Evolutionary conservation across 1,140 invertebrate genomes (phyloP).

Genomic region (Nomia melanderi): DNA sequence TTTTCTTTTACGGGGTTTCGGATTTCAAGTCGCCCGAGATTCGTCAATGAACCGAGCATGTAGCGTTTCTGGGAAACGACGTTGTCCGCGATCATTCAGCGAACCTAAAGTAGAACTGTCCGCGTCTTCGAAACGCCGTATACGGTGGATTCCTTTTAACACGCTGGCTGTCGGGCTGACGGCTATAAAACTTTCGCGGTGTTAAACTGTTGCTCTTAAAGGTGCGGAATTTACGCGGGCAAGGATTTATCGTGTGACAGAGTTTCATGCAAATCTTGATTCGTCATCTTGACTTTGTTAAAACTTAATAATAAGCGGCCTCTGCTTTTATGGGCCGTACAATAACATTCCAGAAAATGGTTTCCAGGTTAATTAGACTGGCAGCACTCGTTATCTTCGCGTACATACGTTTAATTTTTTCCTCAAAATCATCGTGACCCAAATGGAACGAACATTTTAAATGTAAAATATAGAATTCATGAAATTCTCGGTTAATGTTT

Average conservation of each 20-base stretch:
- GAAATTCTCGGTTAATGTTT: no score
- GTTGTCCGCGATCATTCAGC: background rate
- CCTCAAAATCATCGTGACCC: no score
- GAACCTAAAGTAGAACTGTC: background rate
- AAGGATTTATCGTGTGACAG: background rate
- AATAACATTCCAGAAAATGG: no score
- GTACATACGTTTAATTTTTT: no score
- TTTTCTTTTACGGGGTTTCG: background rate
- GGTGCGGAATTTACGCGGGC: background rate
- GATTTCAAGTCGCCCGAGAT: background rate
- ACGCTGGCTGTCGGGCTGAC: background rate
- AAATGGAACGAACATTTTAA: no score
- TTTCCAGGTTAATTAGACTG: no score
- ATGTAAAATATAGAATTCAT: no score
- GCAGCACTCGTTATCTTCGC: no score
- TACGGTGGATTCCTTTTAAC: background rate
- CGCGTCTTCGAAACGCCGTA: background rate
- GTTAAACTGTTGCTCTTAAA: background rate
- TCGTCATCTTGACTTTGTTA: no score
- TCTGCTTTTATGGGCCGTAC: no score
- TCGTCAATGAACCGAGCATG: constrained; percentile 13
- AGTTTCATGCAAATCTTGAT: no score
- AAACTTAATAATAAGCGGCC: no score
- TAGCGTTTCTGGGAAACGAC: constrained; percentile 4
- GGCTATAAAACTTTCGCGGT: background rate